phyloP scores from a whole-genome alignment of 1,140 invertebrate species.

The Arion vulgaris region DNA sequence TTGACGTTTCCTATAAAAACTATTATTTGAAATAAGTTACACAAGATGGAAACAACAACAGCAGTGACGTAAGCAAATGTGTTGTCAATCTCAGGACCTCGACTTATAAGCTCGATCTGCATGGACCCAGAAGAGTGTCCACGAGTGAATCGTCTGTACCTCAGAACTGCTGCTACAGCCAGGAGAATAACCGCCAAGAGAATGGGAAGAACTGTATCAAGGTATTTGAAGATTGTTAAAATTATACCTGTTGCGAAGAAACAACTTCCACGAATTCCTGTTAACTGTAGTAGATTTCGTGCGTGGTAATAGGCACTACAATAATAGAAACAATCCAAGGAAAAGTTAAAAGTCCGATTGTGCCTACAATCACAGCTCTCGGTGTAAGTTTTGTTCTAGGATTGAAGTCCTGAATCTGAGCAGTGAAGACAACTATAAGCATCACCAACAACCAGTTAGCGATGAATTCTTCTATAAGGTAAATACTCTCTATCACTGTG shows the following conservation, averaged over 20 bases:
- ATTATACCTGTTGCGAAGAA: not conserved
- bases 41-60: constrained; percentile 4
- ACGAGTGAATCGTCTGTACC: not conserved
- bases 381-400: not conserved
- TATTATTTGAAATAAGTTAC: too few relatives aligned
- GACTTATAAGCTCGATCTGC: not conserved
- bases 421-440: not conserved
- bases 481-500: too few relatives aligned
- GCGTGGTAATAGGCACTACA: not conserved
- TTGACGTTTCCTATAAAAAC: too few relatives aligned
- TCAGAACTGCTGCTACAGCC: not conserved
- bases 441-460: not conserved
- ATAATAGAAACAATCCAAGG: not conserved
- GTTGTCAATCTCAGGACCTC: constrained; percentile 15
- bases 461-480: not conserved
- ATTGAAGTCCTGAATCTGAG: not conserved
- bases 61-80: not conserved
- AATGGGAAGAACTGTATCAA: not conserved
- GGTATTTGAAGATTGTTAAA: not conserved
- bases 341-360: not conserved
- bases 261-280: not conserved
- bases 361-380: not conserved
- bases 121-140: not conserved
- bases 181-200: not conserved
- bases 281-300: not conserved